Evolutionary conservation across 2,797 vertebrate genomes (phyloP).

Genomic region (Lateolabrax maculatus): DNA sequence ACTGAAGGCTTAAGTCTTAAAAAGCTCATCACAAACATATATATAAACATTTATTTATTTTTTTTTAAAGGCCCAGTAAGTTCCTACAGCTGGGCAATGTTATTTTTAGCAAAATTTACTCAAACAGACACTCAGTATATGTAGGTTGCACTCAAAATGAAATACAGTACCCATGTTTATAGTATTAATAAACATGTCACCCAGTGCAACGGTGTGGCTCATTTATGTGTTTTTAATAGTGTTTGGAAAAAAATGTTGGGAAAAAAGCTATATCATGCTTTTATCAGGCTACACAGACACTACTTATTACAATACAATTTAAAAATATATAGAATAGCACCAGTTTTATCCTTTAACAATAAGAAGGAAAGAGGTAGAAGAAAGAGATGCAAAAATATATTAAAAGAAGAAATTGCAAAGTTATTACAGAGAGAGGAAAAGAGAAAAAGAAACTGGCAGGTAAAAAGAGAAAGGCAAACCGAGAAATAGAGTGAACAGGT

Average conservation of each 20-base stretch:
- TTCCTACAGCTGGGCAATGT: neutral
- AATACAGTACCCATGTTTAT: neutral
- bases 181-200: neutral
- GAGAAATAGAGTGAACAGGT: conserved; percentile 20
- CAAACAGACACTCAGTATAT: conserved; percentile 29
- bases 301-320: neutral
- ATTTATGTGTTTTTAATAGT: neutral
- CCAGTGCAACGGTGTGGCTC: too few species aligned
- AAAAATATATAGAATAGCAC: neutral
- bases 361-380: neutral
- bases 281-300: neutral
- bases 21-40: conserved; percentile 4
- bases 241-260: neutral
- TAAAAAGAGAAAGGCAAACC: conserved; percentile 10
- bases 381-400: neutral
- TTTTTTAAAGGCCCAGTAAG: conserved; percentile 4
- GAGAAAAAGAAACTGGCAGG: neutral
- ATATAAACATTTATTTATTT: too few species aligned
- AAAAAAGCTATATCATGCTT: neutral
- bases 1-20: neutral
- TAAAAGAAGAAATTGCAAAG: neutral
- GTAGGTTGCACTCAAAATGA: neutral
- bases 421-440: neutral
- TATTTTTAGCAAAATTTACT: neutral
- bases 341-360: conserved; percentile 7